phyloP scores from a whole-genome alignment of 2,888 invertebrate genomes.

The Heteropelma amictum region DNA sequence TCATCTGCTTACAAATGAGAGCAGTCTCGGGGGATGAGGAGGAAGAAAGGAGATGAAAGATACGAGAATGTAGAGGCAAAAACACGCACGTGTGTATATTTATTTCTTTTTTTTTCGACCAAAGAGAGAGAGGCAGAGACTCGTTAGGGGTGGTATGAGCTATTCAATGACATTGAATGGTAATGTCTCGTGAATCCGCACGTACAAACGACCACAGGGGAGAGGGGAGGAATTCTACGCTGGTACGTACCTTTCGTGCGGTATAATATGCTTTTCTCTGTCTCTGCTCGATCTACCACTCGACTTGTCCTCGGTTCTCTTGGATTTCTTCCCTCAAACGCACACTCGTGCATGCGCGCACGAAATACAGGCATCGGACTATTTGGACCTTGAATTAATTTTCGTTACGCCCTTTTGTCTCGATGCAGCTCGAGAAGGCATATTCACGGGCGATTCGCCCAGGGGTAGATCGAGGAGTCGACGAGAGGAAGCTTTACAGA shows the following conservation, averaged over 20 bases:
- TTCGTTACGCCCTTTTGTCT: not conserved
- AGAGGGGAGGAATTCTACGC: constrained; percentile 1
- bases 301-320: constrained; percentile 35
- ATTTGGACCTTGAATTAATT: not conserved
- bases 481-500: constrained; percentile 21
- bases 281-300: constrained; percentile 64
- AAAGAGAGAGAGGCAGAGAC: too few relatives aligned
- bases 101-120: constrained; percentile 33
- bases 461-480: constrained; percentile 74
- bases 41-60: constrained; percentile 34
- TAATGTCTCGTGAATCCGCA: constrained; percentile 52
- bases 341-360: not conserved
- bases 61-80: constrained; percentile 41
- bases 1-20: constrained; percentile 71
- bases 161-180: constrained; percentile 63
- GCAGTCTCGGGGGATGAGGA: constrained; percentile 47
- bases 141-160: constrained; percentile 58
- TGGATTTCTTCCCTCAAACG: not conserved
- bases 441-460: constrained; percentile 63
- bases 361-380: not conserved
- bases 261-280: constrained; percentile 43
- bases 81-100: constrained; percentile 45
- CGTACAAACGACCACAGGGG: constrained; percentile 30
- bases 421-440: not conserved
- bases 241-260: too few relatives aligned